Conservation (phyloP, 1,140 invertebrate species). For the Cydia amplana region DNA sequence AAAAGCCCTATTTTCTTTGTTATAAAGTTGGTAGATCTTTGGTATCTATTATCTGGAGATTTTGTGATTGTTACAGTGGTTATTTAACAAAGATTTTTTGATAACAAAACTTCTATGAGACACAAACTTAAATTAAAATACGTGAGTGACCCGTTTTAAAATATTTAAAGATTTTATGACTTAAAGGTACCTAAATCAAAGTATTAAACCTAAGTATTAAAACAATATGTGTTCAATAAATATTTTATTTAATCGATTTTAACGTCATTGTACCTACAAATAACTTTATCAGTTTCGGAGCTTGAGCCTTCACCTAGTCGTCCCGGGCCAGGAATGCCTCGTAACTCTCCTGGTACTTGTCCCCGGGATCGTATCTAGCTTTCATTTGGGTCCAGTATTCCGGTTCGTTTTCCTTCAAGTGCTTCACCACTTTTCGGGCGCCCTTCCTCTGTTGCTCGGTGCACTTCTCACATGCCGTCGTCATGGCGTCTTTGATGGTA, state of each 20-base stretch:
- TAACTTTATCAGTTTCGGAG: background rate
- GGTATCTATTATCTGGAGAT: too few species aligned
- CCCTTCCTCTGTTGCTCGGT: conserved; percentile 79
- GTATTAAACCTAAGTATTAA: too few species aligned
- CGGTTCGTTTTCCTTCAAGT: conserved; percentile 65
- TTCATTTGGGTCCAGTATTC: conserved; percentile 69
- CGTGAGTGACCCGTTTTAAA: too few species aligned
- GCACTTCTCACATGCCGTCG: conserved; percentile 79
- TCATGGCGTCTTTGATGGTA: conserved; percentile 80
- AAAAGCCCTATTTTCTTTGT: too few species aligned
- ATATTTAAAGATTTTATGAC: too few species aligned
- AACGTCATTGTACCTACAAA: conserved; percentile 1
- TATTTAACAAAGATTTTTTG: too few species aligned
- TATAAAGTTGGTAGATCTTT: too few species aligned
- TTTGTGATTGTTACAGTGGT: too few species aligned
- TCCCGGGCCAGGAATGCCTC: conserved; percentile 59
- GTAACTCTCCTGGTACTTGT: conserved; percentile 62
- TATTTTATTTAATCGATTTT: background rate
- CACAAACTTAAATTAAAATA: too few species aligned
- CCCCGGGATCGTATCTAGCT: conserved; percentile 72
- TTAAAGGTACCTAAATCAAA: too few species aligned
- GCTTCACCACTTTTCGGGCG: conserved; percentile 81
- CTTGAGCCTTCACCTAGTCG: conserved; percentile 40
- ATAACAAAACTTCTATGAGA: too few species aligned
- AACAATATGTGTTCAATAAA: background rate